Conservation (phyloP, 2,888 invertebrate genomes). For the Tipula vernalis region DNA sequence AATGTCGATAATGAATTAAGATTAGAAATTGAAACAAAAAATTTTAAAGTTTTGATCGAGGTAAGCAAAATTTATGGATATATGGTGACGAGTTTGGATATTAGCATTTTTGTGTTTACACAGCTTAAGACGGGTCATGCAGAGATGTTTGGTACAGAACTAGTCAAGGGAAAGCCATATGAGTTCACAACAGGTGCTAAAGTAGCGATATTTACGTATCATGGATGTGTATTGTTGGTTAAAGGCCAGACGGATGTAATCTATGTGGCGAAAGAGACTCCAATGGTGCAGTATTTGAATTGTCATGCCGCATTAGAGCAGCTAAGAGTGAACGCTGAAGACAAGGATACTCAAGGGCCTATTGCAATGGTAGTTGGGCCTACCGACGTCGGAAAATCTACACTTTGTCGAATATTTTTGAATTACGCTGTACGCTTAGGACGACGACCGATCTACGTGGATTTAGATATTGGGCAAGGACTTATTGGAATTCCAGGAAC, state of each 20-base stretch:
- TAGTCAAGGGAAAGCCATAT: conserved; percentile 86
- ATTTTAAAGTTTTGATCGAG: conserved; percentile 68
- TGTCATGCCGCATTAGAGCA: conserved; percentile 91
- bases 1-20: conserved; percentile 83
- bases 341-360: conserved; percentile 60
- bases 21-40: conserved; percentile 84
- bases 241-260: conserved; percentile 84
- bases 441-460: conserved; percentile 80
- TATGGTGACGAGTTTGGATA: neutral
- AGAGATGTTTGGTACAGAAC: conserved; percentile 93
- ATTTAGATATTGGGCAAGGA: conserved; percentile 92
- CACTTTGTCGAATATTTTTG: conserved; percentile 71
- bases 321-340: conserved; percentile 70
- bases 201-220: conserved; percentile 92
- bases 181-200: conserved; percentile 83
- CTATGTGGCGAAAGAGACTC: conserved; percentile 92
- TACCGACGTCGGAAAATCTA: conserved; percentile 92
- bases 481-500: conserved; percentile 86
- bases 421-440: conserved; percentile 93
- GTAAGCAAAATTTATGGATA: conserved; percentile 32
- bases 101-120: no score
- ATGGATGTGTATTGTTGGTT: conserved; percentile 79
- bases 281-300: conserved; percentile 89
- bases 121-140: conserved; percentile 82
- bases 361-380: conserved; percentile 89